These are phyloP conservation scores for Varroa destructor DNA, from an alignment of 1,140 invertebrate species.

Conservation along the genomic window DNA sequence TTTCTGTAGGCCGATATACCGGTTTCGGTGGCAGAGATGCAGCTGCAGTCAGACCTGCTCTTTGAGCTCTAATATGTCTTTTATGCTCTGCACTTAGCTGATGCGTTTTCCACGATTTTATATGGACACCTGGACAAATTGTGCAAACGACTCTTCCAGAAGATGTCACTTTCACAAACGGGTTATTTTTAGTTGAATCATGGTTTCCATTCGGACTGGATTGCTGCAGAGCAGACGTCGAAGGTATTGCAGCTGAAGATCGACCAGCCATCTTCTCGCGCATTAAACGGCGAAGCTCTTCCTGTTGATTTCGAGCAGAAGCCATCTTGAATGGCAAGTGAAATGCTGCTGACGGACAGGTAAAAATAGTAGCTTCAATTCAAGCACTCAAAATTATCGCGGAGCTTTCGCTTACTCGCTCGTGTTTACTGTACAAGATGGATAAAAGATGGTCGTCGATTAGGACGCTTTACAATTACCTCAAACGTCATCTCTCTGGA, in stretches of 20 bases:
- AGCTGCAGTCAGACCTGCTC: neutral
- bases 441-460: no score
- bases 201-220: no score
- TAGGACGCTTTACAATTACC: no score
- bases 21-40: neutral
- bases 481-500: no score
- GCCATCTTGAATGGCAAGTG: no score
- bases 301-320: neutral
- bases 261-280: neutral
- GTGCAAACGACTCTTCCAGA: neutral
- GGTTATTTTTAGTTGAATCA: neutral
- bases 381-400: no score
- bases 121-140: neutral
- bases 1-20: neutral
- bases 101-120: slow-evolving; percentile 4
- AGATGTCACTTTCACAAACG: slow-evolving; percentile 5
- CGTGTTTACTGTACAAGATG: no score
- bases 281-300: slow-evolving; percentile 15
- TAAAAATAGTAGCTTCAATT: no score
- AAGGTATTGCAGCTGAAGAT: neutral
- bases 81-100: slow-evolving; percentile 19
- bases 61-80: slow-evolving; percentile 3
- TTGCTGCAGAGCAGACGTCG: no score
- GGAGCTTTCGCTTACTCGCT: no score
- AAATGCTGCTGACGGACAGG: no score